Evolutionary conservation across 2,797 vertebrate species (phyloP), one percentile per base, ranked within the genome.

Genomic region (Cryptoprocta ferox): DNA sequence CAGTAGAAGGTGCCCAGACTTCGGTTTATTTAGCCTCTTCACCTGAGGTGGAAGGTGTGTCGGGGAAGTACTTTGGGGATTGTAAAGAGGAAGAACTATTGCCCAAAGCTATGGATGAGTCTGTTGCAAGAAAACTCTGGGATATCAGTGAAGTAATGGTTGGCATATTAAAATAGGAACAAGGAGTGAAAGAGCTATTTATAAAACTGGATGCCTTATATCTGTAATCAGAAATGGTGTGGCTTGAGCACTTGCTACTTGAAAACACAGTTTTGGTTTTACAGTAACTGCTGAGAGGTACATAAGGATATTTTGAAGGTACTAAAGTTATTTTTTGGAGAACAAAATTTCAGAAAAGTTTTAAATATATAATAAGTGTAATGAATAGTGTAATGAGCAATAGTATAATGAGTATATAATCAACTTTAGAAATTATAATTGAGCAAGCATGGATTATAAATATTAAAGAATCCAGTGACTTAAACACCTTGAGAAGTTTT

Each of bases 111-210:
- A 99, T 98, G 82, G 99, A 99, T 95, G 99, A 99, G 11, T 98
- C 99, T 94, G 98, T 99, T 94, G 99, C 99, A 1, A 98, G 99
- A 95, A 99, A 99, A 98, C 98, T 99, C 73, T 99, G 99, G 99
- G 99, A 99, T 98, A 99, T 99, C 79, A 99, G 99, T 98, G 99
- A 99, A 97, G 99, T 99, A 89, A 99, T 99, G 99, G 99, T 99
- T 97, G 99, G 99, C 81, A 98, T 99, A 88, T 98, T 99, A 94
- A 99, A 98, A 79, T 99, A 98, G 99, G 70, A 59, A 56, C 35
- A 63, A 28, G 35, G 30, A 53, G 15, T 73, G 16, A 76, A n/a
- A 71, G 18, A 80, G 45, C 65, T 83, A 4, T 63, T 94, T 78
- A 21, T 63, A 88, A 85, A 87, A 85, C 37, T 42, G 12, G 18